phyloP scores from a whole-genome alignment of 2,797 vertebrate species.

The Argyrosomus regius region DNA sequence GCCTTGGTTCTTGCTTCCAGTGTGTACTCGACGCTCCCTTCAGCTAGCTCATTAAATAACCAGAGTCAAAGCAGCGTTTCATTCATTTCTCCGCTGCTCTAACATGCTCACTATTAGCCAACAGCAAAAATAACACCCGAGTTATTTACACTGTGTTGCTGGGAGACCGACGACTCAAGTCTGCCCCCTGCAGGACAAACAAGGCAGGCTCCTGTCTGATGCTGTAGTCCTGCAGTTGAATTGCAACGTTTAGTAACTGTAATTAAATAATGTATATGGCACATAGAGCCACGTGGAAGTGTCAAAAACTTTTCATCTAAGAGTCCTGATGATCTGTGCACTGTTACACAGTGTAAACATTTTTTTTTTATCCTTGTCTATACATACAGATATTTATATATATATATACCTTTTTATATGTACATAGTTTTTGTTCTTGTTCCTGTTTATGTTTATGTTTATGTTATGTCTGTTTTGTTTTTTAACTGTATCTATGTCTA shows the following conservation, averaged over 20 bases:
- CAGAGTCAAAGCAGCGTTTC: constrained; percentile 25
- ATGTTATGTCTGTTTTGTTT: too few relatives aligned
- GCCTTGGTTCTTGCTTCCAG: constrained; percentile 1
- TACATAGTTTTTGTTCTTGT: too few relatives aligned
- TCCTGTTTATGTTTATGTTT: too few relatives aligned
- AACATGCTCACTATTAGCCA: neutral
- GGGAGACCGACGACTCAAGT: constrained; percentile 64
- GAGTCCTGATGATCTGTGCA: neutral
- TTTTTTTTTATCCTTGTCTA: too few relatives aligned
- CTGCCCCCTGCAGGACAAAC: constrained; percentile 49
- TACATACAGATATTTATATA: too few relatives aligned
- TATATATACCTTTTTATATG: too few relatives aligned
- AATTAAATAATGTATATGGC: neutral
- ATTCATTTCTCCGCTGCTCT: constrained; percentile 44
- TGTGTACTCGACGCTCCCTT: neutral
- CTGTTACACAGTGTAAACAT: too few relatives aligned
- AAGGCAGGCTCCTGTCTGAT: neutral
- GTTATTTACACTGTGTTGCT: constrained; percentile 82
- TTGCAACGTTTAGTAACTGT: neutral
- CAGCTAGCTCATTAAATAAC: constrained; percentile 3
- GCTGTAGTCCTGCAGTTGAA: neutral
- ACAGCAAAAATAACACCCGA: neutral
- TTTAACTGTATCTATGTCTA: too few relatives aligned
- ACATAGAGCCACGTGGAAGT: neutral
- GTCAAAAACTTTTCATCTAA: neutral